A percentile compares a stretch with the other conserved stretches of the same genome.
phyloP scores from a whole-genome alignment of 1,140 invertebrate species.

The Drosophila miranda region DNA sequence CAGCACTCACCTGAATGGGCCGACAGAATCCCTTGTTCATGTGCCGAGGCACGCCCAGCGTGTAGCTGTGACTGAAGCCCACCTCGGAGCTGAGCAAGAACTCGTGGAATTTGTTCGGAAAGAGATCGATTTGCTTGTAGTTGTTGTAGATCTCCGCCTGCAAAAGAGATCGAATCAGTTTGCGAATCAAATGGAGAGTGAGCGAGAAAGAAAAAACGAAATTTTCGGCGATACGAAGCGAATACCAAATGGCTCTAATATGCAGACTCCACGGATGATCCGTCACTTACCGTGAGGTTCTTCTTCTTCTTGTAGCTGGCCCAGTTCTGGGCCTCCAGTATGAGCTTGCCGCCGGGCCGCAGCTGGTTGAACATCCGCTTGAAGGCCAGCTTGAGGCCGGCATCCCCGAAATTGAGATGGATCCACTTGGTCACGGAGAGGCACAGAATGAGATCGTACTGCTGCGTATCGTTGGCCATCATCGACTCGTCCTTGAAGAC shows the following conservation, averaged over 20 bases:
- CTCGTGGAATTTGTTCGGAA: constrained; percentile 94
- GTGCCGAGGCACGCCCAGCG: constrained; percentile 92
- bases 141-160: constrained; percentile 94
- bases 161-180: constrained; percentile 68
- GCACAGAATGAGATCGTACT: constrained; percentile 97
- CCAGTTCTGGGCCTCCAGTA: constrained; percentile 97
- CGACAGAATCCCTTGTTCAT: constrained; percentile 94
- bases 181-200: neutral
- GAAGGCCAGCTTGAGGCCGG: constrained; percentile 96
- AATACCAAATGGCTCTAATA: too few species aligned
- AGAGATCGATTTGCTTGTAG: constrained; percentile 93
- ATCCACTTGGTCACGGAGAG: constrained; percentile 99
- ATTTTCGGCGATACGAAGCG: too few species aligned
- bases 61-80: constrained; percentile 94
- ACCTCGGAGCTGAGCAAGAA: constrained; percentile 95
- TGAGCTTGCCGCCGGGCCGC: constrained; percentile 94
- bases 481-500: constrained; percentile 93
- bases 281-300: constrained; percentile 90
- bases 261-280: neutral
- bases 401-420: constrained; percentile 98
- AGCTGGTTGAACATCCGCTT: constrained; percentile 95
- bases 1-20: constrained; percentile 85
- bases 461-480: constrained; percentile 90
- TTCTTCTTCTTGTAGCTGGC: constrained; percentile 94
- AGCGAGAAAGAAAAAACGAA: too few species aligned